Evolutionary conservation across 2,888 invertebrate species (phyloP), one percentile per base, ranked within the genome.

Genomic region (Abrostola triplasia): DNA sequence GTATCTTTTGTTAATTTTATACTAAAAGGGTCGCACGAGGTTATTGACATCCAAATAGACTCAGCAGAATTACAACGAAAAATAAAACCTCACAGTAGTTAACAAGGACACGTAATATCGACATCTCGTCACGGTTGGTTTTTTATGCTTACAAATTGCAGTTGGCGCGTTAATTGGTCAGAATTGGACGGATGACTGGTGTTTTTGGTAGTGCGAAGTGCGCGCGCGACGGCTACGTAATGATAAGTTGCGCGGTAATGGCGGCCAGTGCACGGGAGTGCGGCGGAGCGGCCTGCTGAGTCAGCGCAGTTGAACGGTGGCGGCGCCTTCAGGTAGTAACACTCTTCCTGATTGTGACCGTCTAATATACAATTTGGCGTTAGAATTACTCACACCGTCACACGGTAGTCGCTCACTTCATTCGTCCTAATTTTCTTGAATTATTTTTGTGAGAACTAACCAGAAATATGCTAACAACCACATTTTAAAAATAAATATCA

Each of bases 201-300:
- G 87, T 81, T 90, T 89, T 88, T 79, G 83, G 88, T 89, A 90
- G 88, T 91, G 92, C 92, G 89, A 92, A 93, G 92, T 91, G 90
- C 88, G 89, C 87, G 86, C 87, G 88, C 88, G 86, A 85, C 87
- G 82, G 87, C 88, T 85, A 83, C 87, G 82, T 92, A 92, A 92
- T 92, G 88, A 91, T 87, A 86, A 88, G 85, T 88, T 87, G 83
- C 78, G 84, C 76, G 78, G 83, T 91, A 91, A 90, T 91, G 87
- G 88, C 86, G 80, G 79, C 67, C 67, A 78, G 81, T 80, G 85
- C 81, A 81, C 83, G 77, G 86, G 86, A 88, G 87, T 87, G 89
- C 83, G 79, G 77, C 77, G 24, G 24, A 24, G 24, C 24, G 4
- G 24, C 73, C 71, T 90, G 93, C 93, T 93, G 93, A 94, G 92